phyloP scores from a whole-genome alignment of 2,888 invertebrate species.

The Dione juno region DNA sequence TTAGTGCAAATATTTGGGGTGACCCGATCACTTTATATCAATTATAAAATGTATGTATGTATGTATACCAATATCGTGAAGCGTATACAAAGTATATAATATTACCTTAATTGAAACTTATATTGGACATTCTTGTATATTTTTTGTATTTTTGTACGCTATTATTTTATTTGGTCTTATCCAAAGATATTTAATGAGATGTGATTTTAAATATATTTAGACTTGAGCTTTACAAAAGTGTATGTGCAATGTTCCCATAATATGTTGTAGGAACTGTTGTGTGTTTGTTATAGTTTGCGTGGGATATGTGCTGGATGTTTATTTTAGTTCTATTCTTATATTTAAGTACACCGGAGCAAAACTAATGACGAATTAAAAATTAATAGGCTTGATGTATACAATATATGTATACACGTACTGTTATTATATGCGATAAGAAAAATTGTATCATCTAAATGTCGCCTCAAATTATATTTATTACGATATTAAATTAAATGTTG shows the following conservation, averaged over 20 bases:
- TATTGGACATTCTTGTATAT: constrained; percentile 60
- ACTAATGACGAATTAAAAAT: constrained; percentile 27
- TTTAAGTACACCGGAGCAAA: constrained; percentile 30
- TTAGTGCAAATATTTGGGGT: constrained; percentile 37
- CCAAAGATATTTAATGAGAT: constrained; percentile 83
- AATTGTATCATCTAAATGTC: not conserved
- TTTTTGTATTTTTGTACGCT: constrained; percentile 81
- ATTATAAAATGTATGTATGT: constrained; percentile 28
- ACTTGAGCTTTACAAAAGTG: constrained; percentile 78
- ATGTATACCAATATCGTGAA: constrained; percentile 32
- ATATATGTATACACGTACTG: constrained; percentile 21
- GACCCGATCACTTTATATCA: constrained; percentile 33
- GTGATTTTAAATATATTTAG: constrained; percentile 78
- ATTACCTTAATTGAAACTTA: constrained; percentile 25
- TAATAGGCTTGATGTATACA: constrained; percentile 28
- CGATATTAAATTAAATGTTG: constrained; percentile 1
- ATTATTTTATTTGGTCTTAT: constrained; percentile 79
- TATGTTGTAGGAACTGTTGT: constrained; percentile 58
- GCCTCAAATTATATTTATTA: not conserved
- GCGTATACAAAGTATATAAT: constrained; percentile 24
- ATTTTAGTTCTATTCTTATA: constrained; percentile 45
- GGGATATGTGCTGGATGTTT: constrained; percentile 47
- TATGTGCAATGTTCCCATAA: constrained; percentile 68
- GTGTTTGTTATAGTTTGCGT: constrained; percentile 58
- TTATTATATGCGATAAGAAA: not conserved